Conservation (phyloP, 2,888 invertebrate genomes). For the Limnephilus lunatus region DNA sequence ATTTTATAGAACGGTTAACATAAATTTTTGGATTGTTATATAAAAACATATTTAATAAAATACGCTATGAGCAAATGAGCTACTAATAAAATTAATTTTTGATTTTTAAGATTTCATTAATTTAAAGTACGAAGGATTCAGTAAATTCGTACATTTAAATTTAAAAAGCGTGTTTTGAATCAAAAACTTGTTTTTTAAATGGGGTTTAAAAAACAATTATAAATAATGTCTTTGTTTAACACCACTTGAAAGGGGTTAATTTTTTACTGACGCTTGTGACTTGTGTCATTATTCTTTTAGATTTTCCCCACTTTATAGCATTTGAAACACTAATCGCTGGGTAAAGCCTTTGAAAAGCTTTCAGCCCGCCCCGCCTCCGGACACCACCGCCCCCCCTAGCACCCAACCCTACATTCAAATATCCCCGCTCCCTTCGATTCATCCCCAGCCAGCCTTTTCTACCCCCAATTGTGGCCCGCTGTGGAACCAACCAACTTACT, state of each 20-base stretch:
- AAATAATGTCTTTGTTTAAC: conserved; percentile 27
- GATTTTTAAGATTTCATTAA: rapidly evolving
- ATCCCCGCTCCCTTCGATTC: conserved; percentile 29
- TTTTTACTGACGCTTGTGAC: conserved; percentile 50
- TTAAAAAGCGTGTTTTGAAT: background rate
- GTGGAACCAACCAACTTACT: conserved; percentile 59
- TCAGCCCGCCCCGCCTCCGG: conserved; percentile 46
- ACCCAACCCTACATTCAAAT: conserved; percentile 23
- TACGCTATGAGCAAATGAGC: background rate
- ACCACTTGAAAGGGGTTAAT: conserved; percentile 18
- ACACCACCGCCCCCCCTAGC: background rate
- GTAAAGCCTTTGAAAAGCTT: conserved; percentile 63
- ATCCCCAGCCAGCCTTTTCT: conserved; percentile 47
- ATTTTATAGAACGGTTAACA: background rate
- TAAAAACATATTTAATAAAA: background rate
- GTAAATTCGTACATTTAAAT: background rate
- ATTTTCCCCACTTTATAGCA: conserved; percentile 62
- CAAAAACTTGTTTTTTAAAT: background rate
- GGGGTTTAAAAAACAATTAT: background rate
- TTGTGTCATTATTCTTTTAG: conserved; percentile 62
- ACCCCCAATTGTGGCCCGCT: conserved; percentile 52
- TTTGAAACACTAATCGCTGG: conserved; percentile 64
- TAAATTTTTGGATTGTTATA: background rate
- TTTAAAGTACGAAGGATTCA: background rate
- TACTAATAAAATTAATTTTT: background rate